Evolutionary conservation across 2,113 vertebrate genomes (phyloP), one percentile per base, ranked within the genome.

Genomic region (Labeo catla): DNA sequence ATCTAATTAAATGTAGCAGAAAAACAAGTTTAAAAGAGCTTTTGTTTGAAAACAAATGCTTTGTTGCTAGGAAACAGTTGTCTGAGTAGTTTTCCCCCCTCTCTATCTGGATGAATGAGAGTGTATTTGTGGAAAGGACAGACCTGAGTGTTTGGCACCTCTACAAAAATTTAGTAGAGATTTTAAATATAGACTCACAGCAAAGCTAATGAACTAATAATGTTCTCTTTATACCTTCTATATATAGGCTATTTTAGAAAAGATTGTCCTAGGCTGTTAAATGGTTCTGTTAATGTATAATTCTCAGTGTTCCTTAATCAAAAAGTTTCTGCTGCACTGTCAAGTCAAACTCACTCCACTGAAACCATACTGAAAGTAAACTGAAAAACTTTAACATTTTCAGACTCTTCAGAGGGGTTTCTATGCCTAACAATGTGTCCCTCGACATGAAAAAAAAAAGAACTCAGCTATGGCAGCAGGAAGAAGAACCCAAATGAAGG

Each of bases 1-100:
- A 73, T 43, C 52, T 59, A 81, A 81, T 86, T 70, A 86, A 86
- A 86, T 73, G 52, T 86, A 81, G 34, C 45, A 47, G 77, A 86
- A 86, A 80, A 81, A 50, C 77, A 63, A 59, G 28, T 86, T 59
- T 86, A 34, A 80, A 85, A 81, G 66, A 68, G 11, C 28, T 21
- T 21, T 45, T 81, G 77, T 65, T 63, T 86, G 63, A 80, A 45
- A 86, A 81, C 66, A 81, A 68, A 63, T 10, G 52, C 49, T 21
- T 8, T 34, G 84, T 80, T 86, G 85, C 85, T 81, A 86, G 21
- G 85, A 81, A 81, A 81, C 66, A 47, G 39, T 10, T 23, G 50
- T 78, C 45, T 63, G 83, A 34, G 13, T 81, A 45, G 34, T 52
- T 68, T 85, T 21, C 2, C 3, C 4, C 13, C 83, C 52, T 43